Percentiles rank a stretch among this genome's conserved stretches.
These are phyloP conservation scores for Calosoma granatense DNA, from an alignment of 1,140 invertebrate species.

Conservation along the genomic window DNA sequence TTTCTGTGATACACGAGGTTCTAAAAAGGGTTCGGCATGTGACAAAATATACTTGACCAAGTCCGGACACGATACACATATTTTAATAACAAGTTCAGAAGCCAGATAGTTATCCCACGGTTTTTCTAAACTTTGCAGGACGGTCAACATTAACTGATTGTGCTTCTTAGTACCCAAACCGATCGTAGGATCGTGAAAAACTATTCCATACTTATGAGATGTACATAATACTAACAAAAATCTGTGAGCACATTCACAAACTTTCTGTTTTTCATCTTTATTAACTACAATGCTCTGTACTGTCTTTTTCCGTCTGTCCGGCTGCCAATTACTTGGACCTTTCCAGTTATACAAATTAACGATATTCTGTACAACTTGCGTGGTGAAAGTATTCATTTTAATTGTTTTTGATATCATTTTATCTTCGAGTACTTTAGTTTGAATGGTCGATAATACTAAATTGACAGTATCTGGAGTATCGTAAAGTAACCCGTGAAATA, in stretches of 20 bases:
- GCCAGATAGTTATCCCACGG: constrained; percentile 55
- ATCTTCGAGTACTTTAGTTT: constrained; percentile 59
- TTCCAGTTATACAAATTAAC: constrained; percentile 66
- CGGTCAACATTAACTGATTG: constrained; percentile 51
- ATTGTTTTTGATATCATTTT: constrained; percentile 54
- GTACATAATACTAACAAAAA: constrained; percentile 58
- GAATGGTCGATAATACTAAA: constrained; percentile 54
- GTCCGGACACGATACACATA: constrained; percentile 59
- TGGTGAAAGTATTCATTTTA: constrained; percentile 61
- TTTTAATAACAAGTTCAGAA: constrained; percentile 51
- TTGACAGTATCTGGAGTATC: constrained; percentile 54
- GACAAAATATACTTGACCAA: constrained; percentile 51
- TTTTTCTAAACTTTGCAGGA: constrained; percentile 49
- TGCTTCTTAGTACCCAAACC: constrained; percentile 45
- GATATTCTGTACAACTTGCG: constrained; percentile 50
- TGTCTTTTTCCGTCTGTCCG: constrained; percentile 20
- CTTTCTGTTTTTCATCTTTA: constrained; percentile 42
- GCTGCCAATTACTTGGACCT: constrained; percentile 45
- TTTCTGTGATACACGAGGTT: constrained; percentile 44
- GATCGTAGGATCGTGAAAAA: constrained; percentile 49
- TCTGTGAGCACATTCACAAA: constrained; percentile 47
- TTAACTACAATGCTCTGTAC: constrained; percentile 29
- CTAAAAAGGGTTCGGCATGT: constrained; percentile 45
- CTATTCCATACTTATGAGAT: constrained; percentile 56
- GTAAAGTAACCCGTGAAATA: constrained; percentile 53